Evolutionary conservation across 2,888 invertebrate species (phyloP).

Genomic region (Hyalella azteca): DNA sequence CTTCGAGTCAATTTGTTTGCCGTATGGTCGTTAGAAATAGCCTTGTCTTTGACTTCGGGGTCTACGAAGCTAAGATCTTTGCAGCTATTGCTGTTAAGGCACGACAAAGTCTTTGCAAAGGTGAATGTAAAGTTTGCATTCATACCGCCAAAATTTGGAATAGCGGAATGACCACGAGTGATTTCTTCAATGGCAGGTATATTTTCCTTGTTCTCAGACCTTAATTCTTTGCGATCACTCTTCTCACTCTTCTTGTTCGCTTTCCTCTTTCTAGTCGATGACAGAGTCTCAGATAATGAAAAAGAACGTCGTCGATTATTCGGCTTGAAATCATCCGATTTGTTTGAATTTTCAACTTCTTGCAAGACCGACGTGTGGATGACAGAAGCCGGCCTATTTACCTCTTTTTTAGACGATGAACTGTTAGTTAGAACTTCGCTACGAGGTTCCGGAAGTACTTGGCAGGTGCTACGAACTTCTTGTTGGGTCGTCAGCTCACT

Average conservation of each 20-base stretch:
- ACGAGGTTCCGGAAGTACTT: background rate
- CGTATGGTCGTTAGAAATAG: background rate
- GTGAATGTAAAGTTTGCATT: constrained; percentile 48
- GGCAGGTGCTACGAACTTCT: background rate
- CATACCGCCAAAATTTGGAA: background rate
- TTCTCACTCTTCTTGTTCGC: background rate
- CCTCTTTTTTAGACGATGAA: background rate
- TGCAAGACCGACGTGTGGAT: too few species aligned
- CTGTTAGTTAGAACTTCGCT: too few species aligned
- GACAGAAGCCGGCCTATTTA: background rate
- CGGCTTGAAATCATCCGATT: background rate
- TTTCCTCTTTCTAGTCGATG: background rate
- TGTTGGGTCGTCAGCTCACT: background rate
- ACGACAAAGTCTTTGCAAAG: constrained; percentile 46
- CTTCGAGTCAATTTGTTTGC: background rate
- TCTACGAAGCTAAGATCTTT: background rate
- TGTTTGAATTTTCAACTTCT: background rate
- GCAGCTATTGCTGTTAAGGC: background rate
- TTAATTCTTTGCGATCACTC: background rate
- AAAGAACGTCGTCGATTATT: background rate
- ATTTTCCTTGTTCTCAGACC: constrained; percentile 21
- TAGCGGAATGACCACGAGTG: background rate
- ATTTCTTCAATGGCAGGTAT: background rate
- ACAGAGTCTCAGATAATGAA: background rate
- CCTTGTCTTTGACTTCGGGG: background rate